Evolutionary conservation across 2,888 invertebrate species (phyloP).

Genomic region (Metacarcinus magister): DNA sequence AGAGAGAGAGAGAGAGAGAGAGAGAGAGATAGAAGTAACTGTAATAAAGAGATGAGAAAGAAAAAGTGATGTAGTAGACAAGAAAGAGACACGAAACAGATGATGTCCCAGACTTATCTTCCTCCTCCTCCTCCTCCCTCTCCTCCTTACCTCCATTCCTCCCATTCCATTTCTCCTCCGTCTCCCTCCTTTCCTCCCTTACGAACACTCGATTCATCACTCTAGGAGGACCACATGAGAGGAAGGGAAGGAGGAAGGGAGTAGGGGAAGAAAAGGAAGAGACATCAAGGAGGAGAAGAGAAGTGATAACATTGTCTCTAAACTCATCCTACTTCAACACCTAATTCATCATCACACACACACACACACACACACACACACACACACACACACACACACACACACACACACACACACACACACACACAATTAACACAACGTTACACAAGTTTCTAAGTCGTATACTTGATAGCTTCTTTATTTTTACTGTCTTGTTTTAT

Average conservation of each 20-base stretch:
- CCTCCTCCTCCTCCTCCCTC: neutral
- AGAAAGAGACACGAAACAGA: slow-evolving; percentile 33
- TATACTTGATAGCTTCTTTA: neutral
- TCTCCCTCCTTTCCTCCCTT: neutral
- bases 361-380: slow-evolving; percentile 32
- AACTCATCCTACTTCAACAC: neutral
- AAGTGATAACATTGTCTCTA: neutral
- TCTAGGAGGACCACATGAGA: too few relatives aligned
- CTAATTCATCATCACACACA: neutral
- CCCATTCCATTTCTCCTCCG: neutral
- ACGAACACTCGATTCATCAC: slow-evolving; percentile 10
- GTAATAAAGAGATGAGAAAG: neutral
- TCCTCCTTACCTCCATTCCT: neutral
- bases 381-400: slow-evolving; percentile 31
- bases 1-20: neutral
- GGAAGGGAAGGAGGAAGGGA: neutral
- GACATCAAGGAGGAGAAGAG: neutral
- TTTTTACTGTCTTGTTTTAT: neutral
- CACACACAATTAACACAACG: neutral
- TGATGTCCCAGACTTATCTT: neutral
- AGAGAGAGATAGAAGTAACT: neutral
- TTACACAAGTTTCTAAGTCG: neutral
- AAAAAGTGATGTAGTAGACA: slow-evolving; percentile 17
- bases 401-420: slow-evolving; percentile 33
- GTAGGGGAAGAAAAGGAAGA: neutral